These are phyloP conservation scores for Penaeus indicus DNA, from an alignment of 1,140 invertebrate genomes.

Conservation along the genomic window DNA sequence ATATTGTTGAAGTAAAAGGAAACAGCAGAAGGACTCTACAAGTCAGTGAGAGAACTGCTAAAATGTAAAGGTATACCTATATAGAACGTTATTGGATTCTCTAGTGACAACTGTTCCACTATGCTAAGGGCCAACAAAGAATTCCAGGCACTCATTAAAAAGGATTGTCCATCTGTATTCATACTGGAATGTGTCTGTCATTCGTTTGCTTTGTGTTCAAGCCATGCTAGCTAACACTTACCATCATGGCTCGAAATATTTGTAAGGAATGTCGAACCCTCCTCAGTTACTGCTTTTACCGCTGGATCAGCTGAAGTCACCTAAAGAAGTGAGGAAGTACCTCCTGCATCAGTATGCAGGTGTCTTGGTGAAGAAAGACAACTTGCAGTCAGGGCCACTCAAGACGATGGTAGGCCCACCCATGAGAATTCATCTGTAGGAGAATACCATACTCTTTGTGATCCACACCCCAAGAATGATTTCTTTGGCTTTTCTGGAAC, in stretches of 20 bases:
- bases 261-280: slow-evolving; percentile 6
- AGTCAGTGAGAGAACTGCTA: slow-evolving; percentile 22
- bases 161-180: slow-evolving; percentile 43
- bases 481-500: neutral
- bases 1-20: slow-evolving; percentile 47
- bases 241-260: slow-evolving; percentile 18
- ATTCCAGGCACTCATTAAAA: slow-evolving; percentile 33
- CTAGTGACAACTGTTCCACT: slow-evolving; percentile 48
- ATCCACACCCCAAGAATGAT: neutral
- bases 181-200: slow-evolving; percentile 63
- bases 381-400: too few species aligned
- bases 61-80: slow-evolving; percentile 51
- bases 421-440: too few species aligned
- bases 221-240: slow-evolving; percentile 37
- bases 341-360: too few species aligned
- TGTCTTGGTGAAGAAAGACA: too few species aligned
- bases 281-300: too few species aligned
- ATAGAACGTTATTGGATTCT: slow-evolving; percentile 60
- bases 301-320: too few species aligned
- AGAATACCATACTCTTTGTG: neutral
- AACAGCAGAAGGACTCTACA: slow-evolving; percentile 39
- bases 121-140: slow-evolving; percentile 42
- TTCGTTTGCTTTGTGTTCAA: slow-evolving; percentile 54
- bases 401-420: too few species aligned
- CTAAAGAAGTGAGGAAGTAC: too few species aligned